Evolutionary conservation across 1,140 invertebrate genomes (phyloP).

Genomic region (Pogonognathellus flavescens): DNA sequence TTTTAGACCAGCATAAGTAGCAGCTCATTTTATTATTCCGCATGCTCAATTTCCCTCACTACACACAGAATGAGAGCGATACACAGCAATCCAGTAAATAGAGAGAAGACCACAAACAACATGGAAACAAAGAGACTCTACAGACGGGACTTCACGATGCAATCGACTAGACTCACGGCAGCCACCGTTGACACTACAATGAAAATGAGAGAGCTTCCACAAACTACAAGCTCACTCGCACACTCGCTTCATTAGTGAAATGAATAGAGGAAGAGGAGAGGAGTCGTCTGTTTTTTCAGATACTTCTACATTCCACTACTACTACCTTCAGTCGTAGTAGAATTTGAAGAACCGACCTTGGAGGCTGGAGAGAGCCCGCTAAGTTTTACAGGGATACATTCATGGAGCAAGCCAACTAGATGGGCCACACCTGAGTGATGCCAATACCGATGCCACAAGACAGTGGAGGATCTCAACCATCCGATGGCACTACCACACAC

Average conservation of each 20-base stretch:
- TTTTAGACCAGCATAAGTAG: conserved; percentile 12
- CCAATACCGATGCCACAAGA: conserved; percentile 40
- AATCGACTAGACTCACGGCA: not conserved
- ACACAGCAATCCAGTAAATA: not conserved
- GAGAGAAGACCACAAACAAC: conserved; percentile 23
- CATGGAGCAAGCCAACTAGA: not conserved
- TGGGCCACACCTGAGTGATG: conserved; percentile 47
- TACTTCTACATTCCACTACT: not conserved
- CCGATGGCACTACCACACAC: not conserved
- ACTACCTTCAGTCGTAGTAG: not conserved
- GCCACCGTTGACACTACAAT: conserved; percentile 23
- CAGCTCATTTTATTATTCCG: conserved; percentile 52
- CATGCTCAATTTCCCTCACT: conserved; percentile 32
- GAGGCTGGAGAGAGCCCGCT: not conserved
- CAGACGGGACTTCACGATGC: not conserved
- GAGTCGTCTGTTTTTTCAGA: conserved; percentile 1
- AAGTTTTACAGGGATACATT: conserved; percentile 17
- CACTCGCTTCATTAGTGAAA: conserved; percentile 33
- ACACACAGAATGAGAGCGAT: not conserved
- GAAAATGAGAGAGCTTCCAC: not conserved
- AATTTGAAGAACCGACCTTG: conserved; percentile 6
- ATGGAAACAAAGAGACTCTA: conserved; percentile 8
- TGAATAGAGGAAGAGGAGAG: not conserved
- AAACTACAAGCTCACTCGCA: not conserved
- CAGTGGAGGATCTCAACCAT: conserved; percentile 17